Conservation (phyloP, 2,797 vertebrate species). For the Fistularia tabacaria region DNA sequence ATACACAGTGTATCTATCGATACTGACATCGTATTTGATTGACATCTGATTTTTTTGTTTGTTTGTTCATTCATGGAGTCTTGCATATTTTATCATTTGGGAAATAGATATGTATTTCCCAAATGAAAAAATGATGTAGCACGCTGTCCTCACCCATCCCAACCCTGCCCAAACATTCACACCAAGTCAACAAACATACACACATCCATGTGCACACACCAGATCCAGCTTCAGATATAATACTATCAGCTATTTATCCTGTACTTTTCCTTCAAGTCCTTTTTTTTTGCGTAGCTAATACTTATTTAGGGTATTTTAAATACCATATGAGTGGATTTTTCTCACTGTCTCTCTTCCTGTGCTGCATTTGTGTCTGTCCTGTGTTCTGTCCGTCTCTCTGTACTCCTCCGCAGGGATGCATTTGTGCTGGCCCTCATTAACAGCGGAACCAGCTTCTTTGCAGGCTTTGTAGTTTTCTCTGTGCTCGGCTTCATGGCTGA, state of each 20-base stretch:
- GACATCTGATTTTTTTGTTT: too few species aligned
- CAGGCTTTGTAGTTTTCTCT: conserved; percentile 83
- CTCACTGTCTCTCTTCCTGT: conserved; percentile 10
- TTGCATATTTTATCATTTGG: too few species aligned
- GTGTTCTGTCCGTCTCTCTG: conserved; percentile 2
- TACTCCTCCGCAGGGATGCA: conserved; percentile 69
- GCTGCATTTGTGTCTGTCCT: background rate
- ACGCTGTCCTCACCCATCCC: too few species aligned
- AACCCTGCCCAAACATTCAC: too few species aligned
- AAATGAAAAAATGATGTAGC: too few species aligned
- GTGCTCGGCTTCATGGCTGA: conserved; percentile 84
- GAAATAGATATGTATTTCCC: too few species aligned
- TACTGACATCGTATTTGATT: too few species aligned
- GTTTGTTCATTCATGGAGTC: too few species aligned
- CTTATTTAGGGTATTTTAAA: conserved; percentile 25
- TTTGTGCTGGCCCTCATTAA: conserved; percentile 80
- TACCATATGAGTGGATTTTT: conserved; percentile 26
- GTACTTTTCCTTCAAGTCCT: conserved; percentile 15
- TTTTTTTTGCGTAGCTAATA: too few species aligned
- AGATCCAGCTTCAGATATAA: conserved; percentile 46
- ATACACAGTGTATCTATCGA: too few species aligned
- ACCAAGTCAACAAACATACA: too few species aligned
- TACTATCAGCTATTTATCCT: conserved; percentile 45
- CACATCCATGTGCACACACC: too few species aligned
- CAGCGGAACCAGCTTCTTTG: conserved; percentile 83